Evolutionary conservation across 2,888 invertebrate genomes (phyloP), one percentile per base, ranked within the genome.

Genomic region (Microctonus aethiopoides): DNA sequence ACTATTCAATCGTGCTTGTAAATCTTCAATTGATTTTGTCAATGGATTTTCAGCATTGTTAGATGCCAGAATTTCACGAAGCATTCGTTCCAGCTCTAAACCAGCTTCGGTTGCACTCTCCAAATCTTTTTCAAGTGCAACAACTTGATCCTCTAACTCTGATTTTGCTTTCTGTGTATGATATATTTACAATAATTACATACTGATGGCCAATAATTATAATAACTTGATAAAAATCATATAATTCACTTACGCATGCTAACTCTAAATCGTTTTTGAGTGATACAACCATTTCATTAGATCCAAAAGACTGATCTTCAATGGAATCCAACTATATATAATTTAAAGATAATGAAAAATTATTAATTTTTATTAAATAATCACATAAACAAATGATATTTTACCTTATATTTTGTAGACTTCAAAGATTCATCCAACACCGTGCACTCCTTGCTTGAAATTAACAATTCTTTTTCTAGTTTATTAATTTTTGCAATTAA

Each of bases 21-120:
- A 85, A 79, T 91, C 90, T 74, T 92, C 91, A 1, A 92, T 89
- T 59, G 91, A 92, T 75, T 89, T 89, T 70, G 91, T 89, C 56
- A 92, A 84, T 1, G 89, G 90, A 80, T 90, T 90, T 72, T 88
- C 87, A 72, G 87, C 87, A 73, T 91, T 90, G 74, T 94, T 93
- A 69, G 93, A 91, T 71, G 88, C 90, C 63, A 93, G 85, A 76
- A 92, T 88, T 78, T 92, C 92, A 0, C 91, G 88, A 34, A 93
- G 85, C 88, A 92, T 92, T 80, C 89, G 88, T 79, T 93, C 92
- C 61, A 93, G 83, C 85, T 95, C 95, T 75, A 95, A 87, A 54
- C 92, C 92, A 7, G 94, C 93, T 78, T 94, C 93, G 0, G 95
- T 93, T 0, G 94, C 93, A 79, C 91, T 92, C 85, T 95, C 95